Evolutionary conservation across 1,140 invertebrate species (phyloP).

Genomic region (Drosophila pseudoananassae): DNA sequence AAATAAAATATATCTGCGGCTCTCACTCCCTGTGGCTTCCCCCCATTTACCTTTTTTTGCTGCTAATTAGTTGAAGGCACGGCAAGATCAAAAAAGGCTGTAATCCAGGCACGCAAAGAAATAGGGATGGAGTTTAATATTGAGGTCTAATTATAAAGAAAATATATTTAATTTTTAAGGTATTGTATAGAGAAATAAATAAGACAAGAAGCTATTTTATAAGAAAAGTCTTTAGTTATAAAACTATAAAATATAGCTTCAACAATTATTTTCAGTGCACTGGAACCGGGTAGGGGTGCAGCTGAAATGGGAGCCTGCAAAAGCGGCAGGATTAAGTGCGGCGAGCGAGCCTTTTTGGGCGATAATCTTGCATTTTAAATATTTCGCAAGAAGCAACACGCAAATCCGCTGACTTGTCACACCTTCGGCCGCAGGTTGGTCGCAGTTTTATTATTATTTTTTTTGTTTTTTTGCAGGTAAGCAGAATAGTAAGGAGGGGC

Average conservation of each 20-base stretch:
- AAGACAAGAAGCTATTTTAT: no score
- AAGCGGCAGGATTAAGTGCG: constrained; percentile 64
- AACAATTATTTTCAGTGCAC: neutral
- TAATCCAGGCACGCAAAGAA: constrained; percentile 3
- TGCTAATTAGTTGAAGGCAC: constrained; percentile 72
- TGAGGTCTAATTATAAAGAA: neutral
- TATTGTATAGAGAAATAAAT: no score
- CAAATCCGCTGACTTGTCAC: constrained; percentile 82
- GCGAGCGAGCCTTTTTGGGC: constrained; percentile 58
- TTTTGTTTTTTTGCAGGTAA: constrained; percentile 4
- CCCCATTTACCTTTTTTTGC: constrained; percentile 18
- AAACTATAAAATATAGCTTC: no score
- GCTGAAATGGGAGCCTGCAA: constrained; percentile 30
- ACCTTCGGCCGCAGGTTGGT: constrained; percentile 54
- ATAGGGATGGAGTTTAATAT: neutral
- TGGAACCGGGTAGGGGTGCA: neutral
- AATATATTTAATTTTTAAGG: neutral
- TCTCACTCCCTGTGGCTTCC: constrained; percentile 30
- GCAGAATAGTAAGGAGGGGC: constrained; percentile 26
- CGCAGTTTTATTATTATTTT: neutral
- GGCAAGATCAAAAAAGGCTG: constrained; percentile 42
- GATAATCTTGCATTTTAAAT: constrained; percentile 81
- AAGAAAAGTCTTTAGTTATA: no score
- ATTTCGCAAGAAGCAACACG: constrained; percentile 78
- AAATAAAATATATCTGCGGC: constrained; percentile 48